Base-by-base conservation (phyloP, 92 coral and sea anemone genomes). In the Epizoanthus scotinus region DNA sequence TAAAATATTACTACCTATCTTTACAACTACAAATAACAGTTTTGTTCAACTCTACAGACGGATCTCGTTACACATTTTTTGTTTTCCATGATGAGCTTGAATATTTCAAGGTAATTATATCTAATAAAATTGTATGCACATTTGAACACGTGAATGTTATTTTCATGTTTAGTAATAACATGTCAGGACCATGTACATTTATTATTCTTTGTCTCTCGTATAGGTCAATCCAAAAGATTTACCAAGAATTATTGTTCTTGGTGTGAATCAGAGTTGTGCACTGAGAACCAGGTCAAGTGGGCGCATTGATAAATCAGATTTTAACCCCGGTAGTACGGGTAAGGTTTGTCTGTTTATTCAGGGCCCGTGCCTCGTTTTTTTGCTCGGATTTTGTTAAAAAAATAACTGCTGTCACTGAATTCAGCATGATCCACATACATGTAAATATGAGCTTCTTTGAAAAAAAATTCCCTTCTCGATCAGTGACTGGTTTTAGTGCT, bases 181-280 rank as follows among this genome's bases (percentile, higher is more conserved):
- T 62, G n/a, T 3, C 7, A 9, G 24, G 18, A 70, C 47, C 4
- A 3, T 18, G 21, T 38, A 14, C 10, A 9, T 10, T 70, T 17
- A 8, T 70, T 0, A 34, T 18, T 44, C 40, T 5, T 31, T 17
- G 2, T 1, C 25, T 55, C 24, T 7, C 44, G 1, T 21, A 73
- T 26, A 73, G 79, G 60, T 73, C 64, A 56, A 56, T 20, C 79
- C 79, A 6, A 31, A 24, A 19, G 63, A 29, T 0, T 63, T 36
- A 9, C 79, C 79, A n/a, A 34, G 79, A 55, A 56, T 73, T 9
- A 6, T 73, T 34, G 79, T 56, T 14, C 79, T 73, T 14, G 22
- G 28, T 34, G 79, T 73, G 18, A 73, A 73, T 73, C 79, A 56
- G 47, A 73, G 57, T 29, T 73, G 79, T 73, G 79, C 79, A 28